Percentiles rank a stretch among this genome's conserved stretches.
These are phyloP conservation scores for Dicaeum eximium DNA, from an alignment of 2,113 vertebrate species.

Conservation along the genomic window DNA sequence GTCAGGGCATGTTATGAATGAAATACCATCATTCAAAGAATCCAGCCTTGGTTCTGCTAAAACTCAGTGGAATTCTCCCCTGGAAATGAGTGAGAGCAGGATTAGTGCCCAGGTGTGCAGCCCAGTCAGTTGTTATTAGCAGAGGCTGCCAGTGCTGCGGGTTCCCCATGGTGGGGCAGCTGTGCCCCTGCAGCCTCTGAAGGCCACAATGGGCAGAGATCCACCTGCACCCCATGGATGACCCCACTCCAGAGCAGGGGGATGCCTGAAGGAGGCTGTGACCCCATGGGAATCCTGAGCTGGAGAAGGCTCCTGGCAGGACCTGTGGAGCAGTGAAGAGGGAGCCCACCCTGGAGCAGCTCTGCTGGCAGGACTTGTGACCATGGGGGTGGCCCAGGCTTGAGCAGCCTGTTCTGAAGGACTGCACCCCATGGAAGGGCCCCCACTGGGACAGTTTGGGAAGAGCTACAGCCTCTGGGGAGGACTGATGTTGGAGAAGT, in stretches of 20 bases:
- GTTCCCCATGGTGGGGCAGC: neutral
- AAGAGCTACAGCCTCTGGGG: neutral
- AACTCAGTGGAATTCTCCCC: neutral
- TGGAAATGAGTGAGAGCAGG: neutral
- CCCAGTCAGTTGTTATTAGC: neutral
- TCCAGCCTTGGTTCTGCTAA: neutral
- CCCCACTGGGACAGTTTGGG: neutral
- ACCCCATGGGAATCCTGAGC: neutral
- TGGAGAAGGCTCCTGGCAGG: neutral
- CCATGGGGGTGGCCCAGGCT: neutral
- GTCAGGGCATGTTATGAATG: neutral
- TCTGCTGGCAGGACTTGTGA: neutral
- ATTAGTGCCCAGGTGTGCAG: neutral
- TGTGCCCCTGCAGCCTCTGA: neutral
- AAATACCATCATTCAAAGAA: neutral
- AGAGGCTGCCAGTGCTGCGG: neutral
- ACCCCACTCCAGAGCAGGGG: neutral
- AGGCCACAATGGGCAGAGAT: neutral
- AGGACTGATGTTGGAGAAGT: neutral
- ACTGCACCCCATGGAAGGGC: neutral
- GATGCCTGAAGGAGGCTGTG: neutral
- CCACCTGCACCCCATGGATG: neutral
- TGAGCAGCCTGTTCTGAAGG: neutral
- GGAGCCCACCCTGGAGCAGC: neutral
- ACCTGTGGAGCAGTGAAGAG: neutral